Percentiles rank a stretch among this genome's conserved stretches.
Evolutionary conservation across 1,140 invertebrate genomes (phyloP).

Genomic region (Macrobrachium rosenbergii): DNA sequence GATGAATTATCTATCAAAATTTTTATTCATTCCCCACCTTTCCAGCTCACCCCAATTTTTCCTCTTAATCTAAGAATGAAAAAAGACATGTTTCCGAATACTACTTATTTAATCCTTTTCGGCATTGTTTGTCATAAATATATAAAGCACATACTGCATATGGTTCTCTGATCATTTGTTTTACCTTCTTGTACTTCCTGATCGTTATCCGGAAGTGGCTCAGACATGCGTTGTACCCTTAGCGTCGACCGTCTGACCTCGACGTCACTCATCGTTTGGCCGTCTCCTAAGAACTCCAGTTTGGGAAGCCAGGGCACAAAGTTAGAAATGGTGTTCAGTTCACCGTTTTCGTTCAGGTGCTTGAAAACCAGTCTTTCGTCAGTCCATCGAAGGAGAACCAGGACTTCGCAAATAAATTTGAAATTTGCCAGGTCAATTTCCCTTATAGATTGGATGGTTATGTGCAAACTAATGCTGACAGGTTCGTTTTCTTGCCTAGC

Average conservation of each 20-base stretch:
- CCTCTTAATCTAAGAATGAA: too few relatives aligned
- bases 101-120: too few relatives aligned
- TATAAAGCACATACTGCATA: too few relatives aligned
- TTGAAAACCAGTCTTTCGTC: background rate
- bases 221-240: background rate
- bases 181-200: background rate
- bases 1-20: background rate
- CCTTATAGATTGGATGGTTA: background rate
- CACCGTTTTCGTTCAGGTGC: background rate
- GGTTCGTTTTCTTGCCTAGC: background rate
- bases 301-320: background rate
- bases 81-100: too few relatives aligned
- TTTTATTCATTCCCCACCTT: background rate
- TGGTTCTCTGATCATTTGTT: too few relatives aligned
- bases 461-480: background rate
- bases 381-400: background rate
- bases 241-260: background rate
- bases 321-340: background rate
- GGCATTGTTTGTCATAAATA: too few relatives aligned
- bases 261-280: background rate
- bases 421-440: background rate
- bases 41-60: too few relatives aligned
- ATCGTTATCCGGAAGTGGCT: background rate
- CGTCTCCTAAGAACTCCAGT: conserved; percentile 1
- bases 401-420: background rate